A percentile compares a stretch with the other conserved stretches of the same genome.
Evolutionary conservation across 2,113 vertebrate species (phyloP).

Genomic region (Laterallus jamaicensis): DNA sequence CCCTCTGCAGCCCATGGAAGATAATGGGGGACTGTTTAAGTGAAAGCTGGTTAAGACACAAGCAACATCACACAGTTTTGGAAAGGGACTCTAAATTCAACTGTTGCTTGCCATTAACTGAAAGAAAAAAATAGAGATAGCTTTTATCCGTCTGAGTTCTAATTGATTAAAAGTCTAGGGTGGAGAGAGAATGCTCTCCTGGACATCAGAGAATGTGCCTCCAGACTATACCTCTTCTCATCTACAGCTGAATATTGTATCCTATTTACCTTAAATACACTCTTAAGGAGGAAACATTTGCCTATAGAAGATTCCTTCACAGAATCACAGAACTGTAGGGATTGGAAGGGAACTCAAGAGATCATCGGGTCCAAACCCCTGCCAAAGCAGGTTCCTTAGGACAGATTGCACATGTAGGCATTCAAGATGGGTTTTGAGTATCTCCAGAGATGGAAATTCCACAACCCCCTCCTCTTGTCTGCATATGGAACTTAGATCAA

Average conservation of each 20-base stretch:
- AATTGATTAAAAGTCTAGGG: not conserved
- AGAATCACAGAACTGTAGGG: no score
- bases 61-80: not conserved
- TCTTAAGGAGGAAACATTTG: not conserved
- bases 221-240: not conserved
- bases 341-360: no score
- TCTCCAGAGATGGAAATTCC: no score
- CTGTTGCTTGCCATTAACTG: not conserved
- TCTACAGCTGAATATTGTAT: not conserved
- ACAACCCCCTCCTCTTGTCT: not conserved
- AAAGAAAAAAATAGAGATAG: not conserved
- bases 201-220: not conserved
- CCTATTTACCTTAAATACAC: not conserved
- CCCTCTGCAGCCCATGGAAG: no score
- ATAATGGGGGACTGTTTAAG: no score
- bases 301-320: not conserved
- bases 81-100: not conserved
- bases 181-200: not conserved
- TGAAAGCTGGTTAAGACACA: not conserved
- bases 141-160: not conserved
- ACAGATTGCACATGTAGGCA: no score
- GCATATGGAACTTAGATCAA: not conserved
- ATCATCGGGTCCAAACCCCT: no score
- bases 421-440: no score
- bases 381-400: no score